Base-by-base conservation (phyloP, 1,140 invertebrate genomes). In the Bombus difficillimus region DNA sequence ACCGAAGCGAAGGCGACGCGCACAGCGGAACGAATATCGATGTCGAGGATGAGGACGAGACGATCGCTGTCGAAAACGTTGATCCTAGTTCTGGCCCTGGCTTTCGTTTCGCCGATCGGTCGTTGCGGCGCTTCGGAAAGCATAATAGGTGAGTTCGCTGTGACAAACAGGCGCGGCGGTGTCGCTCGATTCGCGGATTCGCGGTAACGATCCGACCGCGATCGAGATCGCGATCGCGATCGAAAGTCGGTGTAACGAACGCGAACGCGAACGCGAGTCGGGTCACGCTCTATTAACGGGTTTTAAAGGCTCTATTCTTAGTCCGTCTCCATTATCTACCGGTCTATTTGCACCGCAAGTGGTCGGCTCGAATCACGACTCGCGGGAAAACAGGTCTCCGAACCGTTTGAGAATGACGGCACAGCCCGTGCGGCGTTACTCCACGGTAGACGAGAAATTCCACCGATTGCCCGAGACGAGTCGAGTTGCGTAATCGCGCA, bases 141-240 rank as follows among this genome's bases (percentile, higher is more conserved):
- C 88, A 94, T 94, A 88, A 93, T 92, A 91, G 93, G 93, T 94
- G 86, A 91, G 91, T 89, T 69, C 64, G 39, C n/a, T 2, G 28
- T 15, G n/a, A 18, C 32, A 66, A 47, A 18, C 15, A n/a, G 64
- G 6, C 32, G 37, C 47, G 47, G 47, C 47, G 47, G 18, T 53
- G 47, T 53, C 47, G 47, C 47, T 53, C 47, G 47, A 53, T 53
- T 53, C 47, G 47, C 47, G 47, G 47, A 22, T 53, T 53, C 47
- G 47, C 47, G 47, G 0, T 53, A 53, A 53, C 47, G 18, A 53
- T 53, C 47, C 47, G 47, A 53, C 47, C 47, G 18, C 47, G 47
- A 22, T 47, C 47, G 47, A 15, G 41, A 39, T 39, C 37, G 37
- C 37, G 25, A 72, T 72, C 37, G 28, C 34, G 32, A 28, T 34